These are phyloP conservation scores for Megaceryle alcyon DNA, from an alignment of 2,797 vertebrate genomes.

Conservation along the genomic window DNA sequence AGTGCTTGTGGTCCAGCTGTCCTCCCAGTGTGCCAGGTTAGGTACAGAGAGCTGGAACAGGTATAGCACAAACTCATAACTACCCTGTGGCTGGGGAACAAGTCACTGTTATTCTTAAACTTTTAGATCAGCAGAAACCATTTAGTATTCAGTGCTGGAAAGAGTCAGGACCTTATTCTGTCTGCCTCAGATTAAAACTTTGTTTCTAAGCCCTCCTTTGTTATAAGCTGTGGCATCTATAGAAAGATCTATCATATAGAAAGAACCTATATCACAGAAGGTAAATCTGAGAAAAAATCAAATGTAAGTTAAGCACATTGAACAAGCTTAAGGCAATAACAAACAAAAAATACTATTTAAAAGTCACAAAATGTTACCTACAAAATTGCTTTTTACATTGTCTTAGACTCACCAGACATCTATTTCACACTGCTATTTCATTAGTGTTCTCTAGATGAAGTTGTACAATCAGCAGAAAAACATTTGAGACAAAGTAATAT, in stretches of 20 bases:
- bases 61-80: neutral
- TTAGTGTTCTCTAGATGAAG: constrained; percentile 20
- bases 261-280: neutral
- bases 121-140: neutral
- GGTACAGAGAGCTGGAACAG: neutral
- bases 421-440: neutral
- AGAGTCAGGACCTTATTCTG: neutral
- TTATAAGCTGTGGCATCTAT: neutral
- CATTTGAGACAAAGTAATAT: constrained; percentile 18
- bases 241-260: neutral
- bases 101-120: neutral
- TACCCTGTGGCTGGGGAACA: neutral
- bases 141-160: neutral
- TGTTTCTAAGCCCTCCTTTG: neutral
- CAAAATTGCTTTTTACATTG: neutral
- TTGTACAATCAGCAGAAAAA: constrained; percentile 14
- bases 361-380: neutral
- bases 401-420: neutral
- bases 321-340: constrained; percentile 1
- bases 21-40: neutral
- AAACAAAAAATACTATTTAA: neutral
- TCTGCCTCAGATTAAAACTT: neutral
- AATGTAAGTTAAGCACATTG: neutral
- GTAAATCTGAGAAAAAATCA: neutral
- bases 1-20: fast-evolving